A percentile compares a stretch with the other conserved stretches of the same genome.
Conservation (phyloP, 2,888 invertebrate species). For the Cataglyphis albicans region DNA sequence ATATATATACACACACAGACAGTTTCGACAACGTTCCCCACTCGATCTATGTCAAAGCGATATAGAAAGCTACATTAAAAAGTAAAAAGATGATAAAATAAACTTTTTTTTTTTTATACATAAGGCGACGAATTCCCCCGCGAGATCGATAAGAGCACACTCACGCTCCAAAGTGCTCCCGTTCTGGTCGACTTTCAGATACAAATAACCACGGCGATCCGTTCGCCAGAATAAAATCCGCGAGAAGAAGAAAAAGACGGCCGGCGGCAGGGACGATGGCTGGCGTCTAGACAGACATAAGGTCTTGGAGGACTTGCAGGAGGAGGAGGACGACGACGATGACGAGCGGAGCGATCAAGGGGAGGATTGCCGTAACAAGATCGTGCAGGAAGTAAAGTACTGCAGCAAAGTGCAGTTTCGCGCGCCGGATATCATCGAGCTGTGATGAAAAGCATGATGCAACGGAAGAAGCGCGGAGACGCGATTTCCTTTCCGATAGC, state of each 20-base stretch:
- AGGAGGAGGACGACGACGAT: constrained; percentile 77
- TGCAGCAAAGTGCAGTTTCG: constrained; percentile 81
- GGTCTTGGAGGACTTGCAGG: constrained; percentile 78
- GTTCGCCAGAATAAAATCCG: constrained; percentile 79
- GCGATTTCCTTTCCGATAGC: not conserved
- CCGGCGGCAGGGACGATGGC: not conserved
- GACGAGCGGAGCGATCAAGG: constrained; percentile 47
- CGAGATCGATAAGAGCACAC: constrained; percentile 47
- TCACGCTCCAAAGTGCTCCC: constrained; percentile 41
- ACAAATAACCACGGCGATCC: constrained; percentile 84
- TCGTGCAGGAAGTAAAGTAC: constrained; percentile 78
- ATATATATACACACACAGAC: too few relatives aligned
- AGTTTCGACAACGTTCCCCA: not conserved
- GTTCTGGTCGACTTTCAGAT: constrained; percentile 71
- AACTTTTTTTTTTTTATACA: not conserved
- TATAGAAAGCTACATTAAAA: not conserved
- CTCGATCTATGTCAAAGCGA: not conserved
- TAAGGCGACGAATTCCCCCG: constrained; percentile 10
- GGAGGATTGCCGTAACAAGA: constrained; percentile 67
- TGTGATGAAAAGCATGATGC: constrained; percentile 68
- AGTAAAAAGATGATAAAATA: constrained; percentile 10
- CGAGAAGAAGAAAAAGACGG: constrained; percentile 60
- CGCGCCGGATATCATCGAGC: constrained; percentile 80
- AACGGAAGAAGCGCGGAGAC: not conserved
- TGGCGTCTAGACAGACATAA: constrained; percentile 70